A percentile compares a stretch with the other conserved stretches of the same genome.
Conservation (phyloP, 92 coral and sea anemone species). For the Meandrina meandrites region DNA sequence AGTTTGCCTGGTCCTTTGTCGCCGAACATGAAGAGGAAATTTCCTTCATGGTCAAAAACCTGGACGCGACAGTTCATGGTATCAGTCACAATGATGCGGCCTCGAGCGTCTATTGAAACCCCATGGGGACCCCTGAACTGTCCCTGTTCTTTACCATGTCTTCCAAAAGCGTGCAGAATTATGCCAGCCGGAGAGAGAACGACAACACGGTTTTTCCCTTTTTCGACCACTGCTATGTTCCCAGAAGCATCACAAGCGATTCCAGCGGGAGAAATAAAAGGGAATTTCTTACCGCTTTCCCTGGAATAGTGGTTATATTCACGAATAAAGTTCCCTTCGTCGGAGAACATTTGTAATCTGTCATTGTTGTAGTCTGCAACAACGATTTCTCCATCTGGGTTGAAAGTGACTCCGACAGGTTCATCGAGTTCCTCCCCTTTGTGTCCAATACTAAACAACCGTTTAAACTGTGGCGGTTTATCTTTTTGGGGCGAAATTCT, state of each 20-base stretch:
- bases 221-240: conserved; percentile 58
- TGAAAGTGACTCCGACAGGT: conserved; percentile 63
- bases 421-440: conserved; percentile 48
- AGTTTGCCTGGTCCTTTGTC: conserved; percentile 57
- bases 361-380: conserved; percentile 67
- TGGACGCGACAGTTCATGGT: conserved; percentile 68
- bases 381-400: conserved; percentile 48
- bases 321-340: conserved; percentile 48
- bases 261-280: conserved; percentile 63
- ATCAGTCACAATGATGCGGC: conserved; percentile 62
- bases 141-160: conserved; percentile 58
- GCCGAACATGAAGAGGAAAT: conserved; percentile 61
- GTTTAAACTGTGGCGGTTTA: conserved; percentile 16
- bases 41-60: conserved; percentile 64
- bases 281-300: conserved; percentile 45
- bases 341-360: conserved; percentile 51
- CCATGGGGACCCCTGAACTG: conserved; percentile 73
- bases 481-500: not conserved
- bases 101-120: conserved; percentile 52
- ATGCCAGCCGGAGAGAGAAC: conserved; percentile 48
- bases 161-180: conserved; percentile 61
- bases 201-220: conserved; percentile 62
- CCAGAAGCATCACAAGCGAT: conserved; percentile 58
- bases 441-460: conserved; percentile 16
- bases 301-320: conserved; percentile 42